These are phyloP conservation scores for Cisticola juncidis DNA, from an alignment of 2,113 vertebrate genomes.

Conservation along the genomic window DNA sequence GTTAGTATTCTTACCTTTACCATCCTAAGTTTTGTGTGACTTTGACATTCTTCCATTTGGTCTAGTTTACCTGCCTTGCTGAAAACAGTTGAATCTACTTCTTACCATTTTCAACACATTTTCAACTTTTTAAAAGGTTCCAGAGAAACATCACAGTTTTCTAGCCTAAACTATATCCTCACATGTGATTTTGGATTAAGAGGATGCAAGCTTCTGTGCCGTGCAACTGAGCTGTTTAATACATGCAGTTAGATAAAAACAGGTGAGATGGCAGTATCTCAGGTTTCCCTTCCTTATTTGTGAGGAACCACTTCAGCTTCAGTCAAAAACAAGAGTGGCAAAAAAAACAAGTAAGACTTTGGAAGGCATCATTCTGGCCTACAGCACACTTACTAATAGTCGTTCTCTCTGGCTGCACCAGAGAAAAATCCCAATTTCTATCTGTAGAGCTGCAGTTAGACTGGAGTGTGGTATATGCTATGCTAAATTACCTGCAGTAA, in stretches of 20 bases:
- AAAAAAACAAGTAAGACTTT: background rate
- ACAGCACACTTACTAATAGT: background rate
- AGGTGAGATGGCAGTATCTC: background rate
- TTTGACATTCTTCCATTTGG: background rate
- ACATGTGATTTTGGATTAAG: background rate
- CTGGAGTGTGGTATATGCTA: background rate
- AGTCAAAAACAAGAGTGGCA: background rate
- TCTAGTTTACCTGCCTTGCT: background rate
- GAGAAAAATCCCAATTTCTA: background rate
- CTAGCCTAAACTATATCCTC: background rate
- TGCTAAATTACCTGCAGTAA: background rate
- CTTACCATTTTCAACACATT: background rate
- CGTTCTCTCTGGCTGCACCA: background rate
- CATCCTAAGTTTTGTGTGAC: background rate
- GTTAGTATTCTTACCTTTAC: background rate
- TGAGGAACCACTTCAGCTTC: background rate
- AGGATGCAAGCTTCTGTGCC: background rate
- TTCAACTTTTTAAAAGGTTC: background rate
- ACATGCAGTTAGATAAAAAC: background rate
- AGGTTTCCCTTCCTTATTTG: background rate
- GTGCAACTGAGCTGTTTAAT: background rate
- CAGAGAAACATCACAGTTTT: background rate
- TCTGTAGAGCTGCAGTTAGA: background rate
- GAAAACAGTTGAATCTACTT: background rate
- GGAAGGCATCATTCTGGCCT: background rate